A percentile compares a stretch with the other conserved stretches of the same genome.
Conservation (phyloP, 2,797 vertebrate species). For the Borostomias antarcticus region DNA sequence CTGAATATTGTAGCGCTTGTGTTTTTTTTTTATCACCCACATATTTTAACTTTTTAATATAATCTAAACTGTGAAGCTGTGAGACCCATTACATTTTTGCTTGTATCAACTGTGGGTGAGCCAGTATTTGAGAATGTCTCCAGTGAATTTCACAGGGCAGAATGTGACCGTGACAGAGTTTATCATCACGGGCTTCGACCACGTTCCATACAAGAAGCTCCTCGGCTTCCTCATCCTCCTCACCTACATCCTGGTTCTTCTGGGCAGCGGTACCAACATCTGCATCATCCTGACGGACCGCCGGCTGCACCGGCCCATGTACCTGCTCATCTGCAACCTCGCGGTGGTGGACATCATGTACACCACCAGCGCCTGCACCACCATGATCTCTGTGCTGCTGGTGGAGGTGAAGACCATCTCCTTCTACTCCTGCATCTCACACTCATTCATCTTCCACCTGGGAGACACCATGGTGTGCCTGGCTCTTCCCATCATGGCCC, state of each 20-base stretch:
- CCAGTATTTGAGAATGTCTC: constrained; percentile 29
- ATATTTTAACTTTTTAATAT: no score
- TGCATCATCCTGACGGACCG: constrained; percentile 35
- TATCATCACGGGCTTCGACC: constrained; percentile 42
- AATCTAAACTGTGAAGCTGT: no score
- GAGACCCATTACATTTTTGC: no score
- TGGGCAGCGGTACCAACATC: constrained; percentile 34
- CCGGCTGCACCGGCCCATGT: constrained; percentile 48
- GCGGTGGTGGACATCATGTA: constrained; percentile 42
- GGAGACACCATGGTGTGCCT: constrained; percentile 27
- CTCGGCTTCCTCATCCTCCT: constrained; percentile 37
- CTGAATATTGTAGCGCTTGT: no score
- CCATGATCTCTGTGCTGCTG: no score
- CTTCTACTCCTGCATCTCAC: constrained; percentile 34
- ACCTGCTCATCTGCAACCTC: constrained; percentile 51
- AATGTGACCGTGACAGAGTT: constrained; percentile 39
- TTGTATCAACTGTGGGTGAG: no score
- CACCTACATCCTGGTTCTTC: constrained; percentile 36
- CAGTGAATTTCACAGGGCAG: constrained; percentile 22
- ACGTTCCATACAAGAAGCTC: constrained; percentile 33
- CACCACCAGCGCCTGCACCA: constrained; percentile 18
- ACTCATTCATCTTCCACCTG: constrained; percentile 33
- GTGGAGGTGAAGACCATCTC: constrained; percentile 35
- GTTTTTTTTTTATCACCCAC: no score
- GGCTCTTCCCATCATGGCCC: constrained; percentile 44